phyloP scores from a whole-genome alignment of 2,797 vertebrate genomes.

The Denticeps clupeoides region DNA sequence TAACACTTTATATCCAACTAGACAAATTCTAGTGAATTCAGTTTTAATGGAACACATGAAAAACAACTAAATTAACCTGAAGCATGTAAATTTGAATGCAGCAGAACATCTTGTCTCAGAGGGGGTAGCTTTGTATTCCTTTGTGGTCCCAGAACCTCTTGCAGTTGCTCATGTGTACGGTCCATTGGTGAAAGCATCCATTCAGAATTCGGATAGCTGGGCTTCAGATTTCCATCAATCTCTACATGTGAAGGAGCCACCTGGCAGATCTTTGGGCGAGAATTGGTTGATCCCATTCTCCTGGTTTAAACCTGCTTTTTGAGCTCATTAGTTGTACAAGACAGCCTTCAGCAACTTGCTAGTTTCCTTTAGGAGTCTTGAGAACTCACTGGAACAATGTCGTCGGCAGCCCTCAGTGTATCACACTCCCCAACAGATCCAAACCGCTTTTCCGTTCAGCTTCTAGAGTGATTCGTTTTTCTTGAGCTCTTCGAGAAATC shows the following conservation, averaged over 20 bases:
- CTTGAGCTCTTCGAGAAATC: too few relatives aligned
- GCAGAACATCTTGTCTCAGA: constrained; percentile 33
- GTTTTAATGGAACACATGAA: too few relatives aligned
- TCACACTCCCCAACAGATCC: too few relatives aligned
- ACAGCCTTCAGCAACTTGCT: too few relatives aligned
- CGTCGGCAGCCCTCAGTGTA: too few relatives aligned
- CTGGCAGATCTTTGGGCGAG: constrained; percentile 60
- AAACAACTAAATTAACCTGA: constrained; percentile 41
- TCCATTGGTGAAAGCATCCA: constrained; percentile 37
- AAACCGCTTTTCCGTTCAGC: too few relatives aligned
- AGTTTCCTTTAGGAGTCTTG: too few relatives aligned
- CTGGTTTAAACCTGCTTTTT: too few relatives aligned
- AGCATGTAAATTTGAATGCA: constrained; percentile 21
- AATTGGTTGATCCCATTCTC: constrained; percentile 65
- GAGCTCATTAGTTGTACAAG: too few relatives aligned
- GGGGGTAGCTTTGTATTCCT: constrained; percentile 35
- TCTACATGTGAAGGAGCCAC: constrained; percentile 53
- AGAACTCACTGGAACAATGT: too few relatives aligned
- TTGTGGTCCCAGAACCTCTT: constrained; percentile 22
- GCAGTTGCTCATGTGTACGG: constrained; percentile 14
- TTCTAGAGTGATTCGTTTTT: too few relatives aligned
- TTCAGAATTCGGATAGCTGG: constrained; percentile 17
- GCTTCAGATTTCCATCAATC: constrained; percentile 23
- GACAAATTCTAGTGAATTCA: too few relatives aligned
- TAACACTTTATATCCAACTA: not conserved